phyloP scores from a whole-genome alignment of 2,113 vertebrate genomes.

The Pionites leucogaster region DNA sequence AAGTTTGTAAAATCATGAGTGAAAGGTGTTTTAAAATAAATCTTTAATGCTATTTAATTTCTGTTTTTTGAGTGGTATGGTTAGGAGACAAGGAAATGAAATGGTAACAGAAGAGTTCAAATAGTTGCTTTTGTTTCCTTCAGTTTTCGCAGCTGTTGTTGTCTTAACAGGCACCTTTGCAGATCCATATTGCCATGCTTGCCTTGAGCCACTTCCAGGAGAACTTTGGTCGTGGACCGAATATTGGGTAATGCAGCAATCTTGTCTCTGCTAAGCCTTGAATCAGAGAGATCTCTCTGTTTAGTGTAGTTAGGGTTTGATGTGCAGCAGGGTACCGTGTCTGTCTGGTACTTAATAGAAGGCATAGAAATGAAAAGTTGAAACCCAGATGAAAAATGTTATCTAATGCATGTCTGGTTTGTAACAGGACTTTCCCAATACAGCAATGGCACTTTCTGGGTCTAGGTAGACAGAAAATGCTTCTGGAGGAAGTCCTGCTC shows the following conservation, averaged over 20 bases:
- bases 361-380: background rate
- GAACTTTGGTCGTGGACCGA: constrained; percentile 83
- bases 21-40: background rate
- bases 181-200: constrained; percentile 90
- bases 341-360: background rate
- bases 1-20: background rate
- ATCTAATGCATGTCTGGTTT: background rate
- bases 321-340: background rate
- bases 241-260: constrained; percentile 80
- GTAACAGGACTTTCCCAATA: background rate
- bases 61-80: fast-evolving
- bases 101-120: background rate
- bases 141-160: background rate
- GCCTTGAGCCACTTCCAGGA: constrained; percentile 91
- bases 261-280: background rate
- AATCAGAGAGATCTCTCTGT: background rate
- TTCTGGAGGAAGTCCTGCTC: background rate
- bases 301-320: background rate
- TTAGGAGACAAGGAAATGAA: background rate
- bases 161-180: constrained; percentile 83
- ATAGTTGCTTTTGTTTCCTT: background rate
- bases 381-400: background rate
- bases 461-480: background rate
- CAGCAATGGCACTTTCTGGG: background rate
- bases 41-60: background rate